Evolutionary conservation across 1,140 invertebrate species (phyloP).

Genomic region (Aphelenchoides avenae): DNA sequence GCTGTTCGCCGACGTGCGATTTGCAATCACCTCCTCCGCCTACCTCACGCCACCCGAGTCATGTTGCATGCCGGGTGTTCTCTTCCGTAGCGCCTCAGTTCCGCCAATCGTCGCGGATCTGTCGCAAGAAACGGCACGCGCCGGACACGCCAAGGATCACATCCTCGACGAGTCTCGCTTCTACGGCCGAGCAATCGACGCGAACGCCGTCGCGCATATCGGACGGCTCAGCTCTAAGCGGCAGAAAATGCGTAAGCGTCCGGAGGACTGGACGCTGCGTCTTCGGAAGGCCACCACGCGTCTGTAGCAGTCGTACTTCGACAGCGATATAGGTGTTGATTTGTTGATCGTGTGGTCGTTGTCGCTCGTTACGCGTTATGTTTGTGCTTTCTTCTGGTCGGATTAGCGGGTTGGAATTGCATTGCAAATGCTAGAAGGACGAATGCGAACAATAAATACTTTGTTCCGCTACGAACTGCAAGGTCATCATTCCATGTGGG

Average conservation of each 20-base stretch:
- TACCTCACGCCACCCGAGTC: constrained; percentile 20
- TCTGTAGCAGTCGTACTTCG: too few relatives aligned
- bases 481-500: too few relatives aligned
- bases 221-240: constrained; percentile 20
- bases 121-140: background rate
- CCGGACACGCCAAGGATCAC: constrained; percentile 19
- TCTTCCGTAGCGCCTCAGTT: constrained; percentile 6
- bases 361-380: too few relatives aligned
- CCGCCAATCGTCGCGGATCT: constrained; percentile 13
- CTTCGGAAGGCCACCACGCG: too few relatives aligned
- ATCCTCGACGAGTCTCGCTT: constrained; percentile 24
- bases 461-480: too few relatives aligned
- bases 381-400: too few relatives aligned
- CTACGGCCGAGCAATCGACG: constrained; percentile 6
- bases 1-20: constrained; percentile 21
- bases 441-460: too few relatives aligned
- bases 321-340: too few relatives aligned
- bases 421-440: too few relatives aligned
- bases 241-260: background rate
- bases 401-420: too few relatives aligned
- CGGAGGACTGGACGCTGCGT: too few relatives aligned
- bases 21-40: constrained; percentile 8
- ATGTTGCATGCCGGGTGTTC: constrained; percentile 21
- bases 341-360: too few relatives aligned
- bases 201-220: constrained; percentile 23